These are phyloP conservation scores for Pandemis cinnamomeana DNA, from an alignment of 2,888 invertebrate species.

Conservation along the genomic window DNA sequence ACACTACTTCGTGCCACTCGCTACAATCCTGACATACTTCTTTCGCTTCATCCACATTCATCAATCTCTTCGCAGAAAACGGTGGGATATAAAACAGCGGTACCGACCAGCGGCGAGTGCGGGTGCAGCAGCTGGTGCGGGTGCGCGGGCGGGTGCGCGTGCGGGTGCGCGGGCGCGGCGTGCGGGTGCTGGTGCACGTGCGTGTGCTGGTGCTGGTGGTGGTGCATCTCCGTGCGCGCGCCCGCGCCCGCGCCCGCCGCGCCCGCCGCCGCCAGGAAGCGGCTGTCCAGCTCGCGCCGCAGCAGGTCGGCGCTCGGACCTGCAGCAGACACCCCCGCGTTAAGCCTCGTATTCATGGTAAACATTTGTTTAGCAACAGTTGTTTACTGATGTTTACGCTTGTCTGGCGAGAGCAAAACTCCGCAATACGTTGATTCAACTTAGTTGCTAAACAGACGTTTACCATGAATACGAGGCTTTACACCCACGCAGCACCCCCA, in stretches of 20 bases:
- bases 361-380: too few relatives aligned
- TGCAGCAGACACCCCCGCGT: slow-evolving; percentile 50
- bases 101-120: slow-evolving; percentile 86
- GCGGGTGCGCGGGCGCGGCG: slow-evolving; percentile 91
- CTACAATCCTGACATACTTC: too few relatives aligned
- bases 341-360: too few relatives aligned
- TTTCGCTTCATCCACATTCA: too few relatives aligned
- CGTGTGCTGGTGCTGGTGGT: slow-evolving; percentile 96
- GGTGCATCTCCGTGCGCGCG: slow-evolving; percentile 93
- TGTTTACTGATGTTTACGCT: too few relatives aligned
- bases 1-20: too few relatives aligned
- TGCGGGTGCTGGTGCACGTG: slow-evolving; percentile 95
- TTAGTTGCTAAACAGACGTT: too few relatives aligned
- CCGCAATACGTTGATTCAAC: too few relatives aligned
- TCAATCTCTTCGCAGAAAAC: too few relatives aligned
- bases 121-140: slow-evolving; percentile 59
- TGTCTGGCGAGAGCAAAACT: too few relatives aligned
- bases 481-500: too few relatives aligned
- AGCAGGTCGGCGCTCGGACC: slow-evolving; percentile 90
- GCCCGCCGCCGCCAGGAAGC: slow-evolving; percentile 95
- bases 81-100: neutral
- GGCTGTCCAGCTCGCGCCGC: slow-evolving; percentile 94
- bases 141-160: slow-evolving; percentile 91
- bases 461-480: too few relatives aligned
- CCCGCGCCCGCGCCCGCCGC: slow-evolving; percentile 69